Conservation (phyloP, 2,113 vertebrate genomes). For the Alaudala cheleensis region DNA sequence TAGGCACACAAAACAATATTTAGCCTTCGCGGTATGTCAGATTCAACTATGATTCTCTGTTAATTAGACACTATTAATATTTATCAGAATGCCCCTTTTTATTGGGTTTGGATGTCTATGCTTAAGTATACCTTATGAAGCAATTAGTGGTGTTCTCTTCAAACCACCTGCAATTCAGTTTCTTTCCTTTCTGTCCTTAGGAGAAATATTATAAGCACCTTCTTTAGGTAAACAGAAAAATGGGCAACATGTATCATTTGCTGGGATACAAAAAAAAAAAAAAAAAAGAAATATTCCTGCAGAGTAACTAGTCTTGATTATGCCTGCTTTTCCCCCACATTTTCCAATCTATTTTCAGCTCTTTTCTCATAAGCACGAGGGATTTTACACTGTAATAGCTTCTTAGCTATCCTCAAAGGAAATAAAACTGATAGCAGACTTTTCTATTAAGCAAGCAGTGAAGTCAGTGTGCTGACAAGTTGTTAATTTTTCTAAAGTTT, state of each 20-base stretch:
- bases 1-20: neutral
- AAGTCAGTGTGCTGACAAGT: constrained; percentile 1
- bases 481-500: neutral
- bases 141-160: neutral
- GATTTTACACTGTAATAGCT: constrained; percentile 23
- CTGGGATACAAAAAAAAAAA: neutral
- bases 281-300: neutral
- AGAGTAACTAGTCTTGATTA: neutral
- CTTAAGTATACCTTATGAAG: neutral
- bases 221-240: constrained; percentile 37
- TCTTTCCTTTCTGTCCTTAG: neutral
- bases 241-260: neutral
- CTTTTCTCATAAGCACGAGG: neutral
- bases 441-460: constrained; percentile 12
- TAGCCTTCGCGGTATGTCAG: neutral
- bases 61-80: neutral
- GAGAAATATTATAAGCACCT: neutral
- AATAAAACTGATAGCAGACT: constrained; percentile 36
- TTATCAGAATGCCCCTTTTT: neutral
- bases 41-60: neutral
- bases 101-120: neutral
- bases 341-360: constrained; percentile 40
- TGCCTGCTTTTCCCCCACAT: neutral
- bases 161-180: neutral
- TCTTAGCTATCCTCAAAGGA: constrained; percentile 17